Evolutionary conservation across 2,113 vertebrate genomes (phyloP).

Genomic region (Pteropus alecto): DNA sequence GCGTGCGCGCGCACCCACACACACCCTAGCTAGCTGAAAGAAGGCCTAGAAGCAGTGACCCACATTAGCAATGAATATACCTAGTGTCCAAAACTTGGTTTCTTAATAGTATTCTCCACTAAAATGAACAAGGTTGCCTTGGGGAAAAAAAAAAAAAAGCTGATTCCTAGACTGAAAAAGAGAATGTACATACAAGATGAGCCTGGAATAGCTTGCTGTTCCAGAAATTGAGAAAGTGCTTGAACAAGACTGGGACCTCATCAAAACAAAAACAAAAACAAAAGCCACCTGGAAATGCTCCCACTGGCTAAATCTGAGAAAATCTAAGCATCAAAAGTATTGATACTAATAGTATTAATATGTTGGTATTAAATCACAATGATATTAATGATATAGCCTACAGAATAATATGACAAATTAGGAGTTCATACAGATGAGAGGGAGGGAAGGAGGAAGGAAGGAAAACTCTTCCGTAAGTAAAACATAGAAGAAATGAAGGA

Average conservation of each 20-base stretch:
- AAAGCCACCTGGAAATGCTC: neutral
- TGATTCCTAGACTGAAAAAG: neutral
- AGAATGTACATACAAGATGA: neutral
- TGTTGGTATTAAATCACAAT: neutral
- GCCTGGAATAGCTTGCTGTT: neutral
- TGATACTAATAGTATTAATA: neutral
- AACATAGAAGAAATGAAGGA: neutral
- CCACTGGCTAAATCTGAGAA: neutral
- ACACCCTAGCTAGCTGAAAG: neutral
- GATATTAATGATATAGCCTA: neutral
- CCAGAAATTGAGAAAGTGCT: neutral
- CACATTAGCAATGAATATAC: neutral
- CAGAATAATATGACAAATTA: neutral
- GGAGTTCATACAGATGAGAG: neutral
- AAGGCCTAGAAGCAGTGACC: neutral
- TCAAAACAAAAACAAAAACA: neutral
- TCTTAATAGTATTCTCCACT: neutral
- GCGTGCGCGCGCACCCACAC: neutral
- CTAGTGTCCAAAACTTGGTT: neutral
- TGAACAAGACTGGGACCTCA: neutral
- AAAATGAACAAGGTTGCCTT: neutral
- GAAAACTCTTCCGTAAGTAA: neutral
- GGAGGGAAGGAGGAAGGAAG: too few relatives aligned
- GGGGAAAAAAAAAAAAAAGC: fast-evolving
- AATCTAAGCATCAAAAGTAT: neutral